Conservation (phyloP, 2,888 invertebrate genomes). For the Sicus ferrugineus region DNA sequence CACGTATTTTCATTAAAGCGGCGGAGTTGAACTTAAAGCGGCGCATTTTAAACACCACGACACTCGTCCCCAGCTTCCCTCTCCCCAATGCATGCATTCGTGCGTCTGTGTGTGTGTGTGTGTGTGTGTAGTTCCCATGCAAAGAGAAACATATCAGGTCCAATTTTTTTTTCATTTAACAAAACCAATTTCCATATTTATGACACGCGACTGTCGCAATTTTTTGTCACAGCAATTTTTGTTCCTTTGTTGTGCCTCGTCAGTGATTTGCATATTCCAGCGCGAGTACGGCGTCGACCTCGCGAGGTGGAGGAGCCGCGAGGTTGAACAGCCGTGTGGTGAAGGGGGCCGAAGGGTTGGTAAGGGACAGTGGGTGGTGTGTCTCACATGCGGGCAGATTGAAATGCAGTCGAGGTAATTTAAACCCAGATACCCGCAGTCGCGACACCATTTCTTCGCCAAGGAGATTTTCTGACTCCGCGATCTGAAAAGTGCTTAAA, state of each 20-base stretch:
- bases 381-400: background rate
- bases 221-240: slow-evolving; percentile 15
- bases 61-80: too few species aligned
- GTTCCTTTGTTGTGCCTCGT: slow-evolving; percentile 4
- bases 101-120: too few species aligned
- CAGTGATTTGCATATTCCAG: slow-evolving; percentile 25
- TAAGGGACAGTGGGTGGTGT: slow-evolving; percentile 12
- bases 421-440: background rate
- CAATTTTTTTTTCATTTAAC: slow-evolving; percentile 17
- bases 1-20: too few species aligned
- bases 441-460: background rate
- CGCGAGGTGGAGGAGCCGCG: background rate
- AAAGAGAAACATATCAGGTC: slow-evolving; percentile 15
- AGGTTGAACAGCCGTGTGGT: background rate
- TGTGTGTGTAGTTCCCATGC: background rate
- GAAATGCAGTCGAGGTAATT: background rate
- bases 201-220: slow-evolving; percentile 42
- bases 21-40: too few species aligned
- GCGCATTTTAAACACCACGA: too few species aligned
- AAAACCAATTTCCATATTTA: slow-evolving; percentile 48
- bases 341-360: background rate
- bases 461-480: background rate
- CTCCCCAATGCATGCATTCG: too few species aligned
- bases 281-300: background rate
- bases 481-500: too few species aligned